Evolutionary conservation across 2,888 invertebrate species (phyloP).

Genomic region (Cerastis leucographa): DNA sequence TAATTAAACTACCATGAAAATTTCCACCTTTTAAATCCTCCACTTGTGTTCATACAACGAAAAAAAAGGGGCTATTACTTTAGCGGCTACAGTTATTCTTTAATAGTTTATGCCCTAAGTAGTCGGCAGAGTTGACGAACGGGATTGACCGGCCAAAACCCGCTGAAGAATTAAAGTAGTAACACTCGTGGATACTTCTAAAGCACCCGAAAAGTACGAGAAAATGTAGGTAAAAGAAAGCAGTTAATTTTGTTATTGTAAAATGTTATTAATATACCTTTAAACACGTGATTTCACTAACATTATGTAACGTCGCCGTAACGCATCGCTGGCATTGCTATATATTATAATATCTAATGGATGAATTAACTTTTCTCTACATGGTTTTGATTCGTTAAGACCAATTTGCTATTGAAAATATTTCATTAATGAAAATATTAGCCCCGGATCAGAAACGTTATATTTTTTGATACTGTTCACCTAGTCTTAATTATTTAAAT

Average conservation of each 20-base stretch:
- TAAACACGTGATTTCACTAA: constrained; percentile 5
- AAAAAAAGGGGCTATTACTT: not conserved
- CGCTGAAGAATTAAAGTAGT: not conserved
- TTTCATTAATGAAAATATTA: not conserved
- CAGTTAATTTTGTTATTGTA: not conserved
- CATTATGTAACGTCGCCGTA: constrained; percentile 1
- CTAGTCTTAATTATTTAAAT: not conserved
- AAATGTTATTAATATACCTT: constrained; percentile 13
- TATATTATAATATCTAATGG: not conserved
- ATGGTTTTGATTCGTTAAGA: not conserved
- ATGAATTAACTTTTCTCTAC: not conserved
- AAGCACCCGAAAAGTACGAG: not conserved
- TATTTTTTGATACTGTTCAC: no score
- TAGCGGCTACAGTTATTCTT: not conserved
- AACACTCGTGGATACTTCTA: not conserved
- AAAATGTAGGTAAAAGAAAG: not conserved
- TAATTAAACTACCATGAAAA: not conserved
- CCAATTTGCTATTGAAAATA: not conserved
- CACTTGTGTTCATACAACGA: no score
- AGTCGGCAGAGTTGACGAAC: not conserved
- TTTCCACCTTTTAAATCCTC: not conserved
- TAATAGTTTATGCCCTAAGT: not conserved
- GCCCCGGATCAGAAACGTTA: not conserved
- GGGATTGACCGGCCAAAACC: not conserved
- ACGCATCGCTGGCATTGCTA: not conserved